Evolutionary conservation across 2,113 vertebrate species (phyloP), one percentile per base, ranked within the genome.

Genomic region (Zapus hudsonius): DNA sequence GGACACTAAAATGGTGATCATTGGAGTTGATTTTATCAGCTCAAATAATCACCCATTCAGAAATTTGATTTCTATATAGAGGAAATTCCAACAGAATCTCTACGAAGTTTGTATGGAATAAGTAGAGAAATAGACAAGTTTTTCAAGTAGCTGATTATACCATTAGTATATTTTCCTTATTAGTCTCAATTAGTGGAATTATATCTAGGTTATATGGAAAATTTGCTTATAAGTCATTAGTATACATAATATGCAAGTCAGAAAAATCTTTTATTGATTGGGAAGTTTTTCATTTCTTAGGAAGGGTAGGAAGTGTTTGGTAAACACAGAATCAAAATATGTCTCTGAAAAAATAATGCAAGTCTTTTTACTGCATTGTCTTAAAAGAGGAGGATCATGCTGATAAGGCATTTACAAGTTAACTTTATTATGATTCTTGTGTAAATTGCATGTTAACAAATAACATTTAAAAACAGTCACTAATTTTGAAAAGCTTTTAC

Each of bases 401-500:
- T 85, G 52, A 84, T 74, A 72, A 85, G 79, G 42, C 22, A 44
- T 61, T 81, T 92, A 3, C 40, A 86, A 66, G 7, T 85, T 79
- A 69, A 40, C 63, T 96, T 88, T 92, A 94, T 33, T 69, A n/a
- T 57, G 10, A n/a, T 81, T 85, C 83, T 76, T 61, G 85, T 86
- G 27, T 90, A 69, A 91, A 84, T 33, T 61, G 66, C 85, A 64
- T 84, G 74, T 70, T 52, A 94, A 82, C 57, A 89, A 96, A 88
- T 38, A 19, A 59, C 25, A 59, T 40, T 22, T 36, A 70, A 57
- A 82, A 52, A 29, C 31, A 36, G 55, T 82, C 40, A 78, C 38
- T 92, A 66, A n/a, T 20, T 89, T 85, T 78, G 36, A 93, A 94
- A 81, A 19, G 29, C 17, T 93, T 92, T 88, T 69, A 92, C 31